Evolutionary conservation across 2,888 invertebrate species (phyloP), one percentile per base, ranked within the genome.

Genomic region (Hemithea aestivaria): DNA sequence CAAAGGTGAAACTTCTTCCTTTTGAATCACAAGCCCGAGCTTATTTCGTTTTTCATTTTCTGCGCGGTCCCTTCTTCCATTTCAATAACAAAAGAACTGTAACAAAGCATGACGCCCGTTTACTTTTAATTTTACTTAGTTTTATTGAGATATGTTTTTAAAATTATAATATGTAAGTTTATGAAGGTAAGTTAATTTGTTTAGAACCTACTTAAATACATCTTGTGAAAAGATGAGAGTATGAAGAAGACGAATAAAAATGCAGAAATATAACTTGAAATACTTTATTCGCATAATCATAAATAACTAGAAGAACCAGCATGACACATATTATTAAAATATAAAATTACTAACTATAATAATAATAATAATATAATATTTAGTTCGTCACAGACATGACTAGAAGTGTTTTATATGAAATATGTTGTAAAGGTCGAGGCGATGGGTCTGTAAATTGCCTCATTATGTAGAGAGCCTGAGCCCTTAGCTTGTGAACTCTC

Each of bases 1-100:
- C 46, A 46, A 43, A 51, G 51, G 40, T 42, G 39, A 35, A 42
- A 34, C 45, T 49, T 45, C 22, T 36, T 40, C 38, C 44, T 27
- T 38, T 40, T 38, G 32, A 28, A 31, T 24, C 31, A 27, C 27
- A n/a, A 34, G 35, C 27, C 8, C 20, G 11, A 38, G 33, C 42
- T 40, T 37, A 45, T 45, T 51, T 37, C 35, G 40, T 45, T 45
- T 40, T 34, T 39, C 20, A 37, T 47, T 47, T 28, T 35, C 39
- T 35, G 30, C 27, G n/a, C 27, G 33, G 38, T 26, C 33, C 25
- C 23, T 48, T 44, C 29, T 37, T 28, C 16, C 5, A 16, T 16
- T 16, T 16, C 16, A 16, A 16, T 16, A 16, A 16, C 16, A 16
- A 16, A 16, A 16, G 16, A 16, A 16, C 2, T 16, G 16, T 4